Base-by-base conservation (phyloP, 2,888 invertebrate species). In the Ophion costatus region DNA sequence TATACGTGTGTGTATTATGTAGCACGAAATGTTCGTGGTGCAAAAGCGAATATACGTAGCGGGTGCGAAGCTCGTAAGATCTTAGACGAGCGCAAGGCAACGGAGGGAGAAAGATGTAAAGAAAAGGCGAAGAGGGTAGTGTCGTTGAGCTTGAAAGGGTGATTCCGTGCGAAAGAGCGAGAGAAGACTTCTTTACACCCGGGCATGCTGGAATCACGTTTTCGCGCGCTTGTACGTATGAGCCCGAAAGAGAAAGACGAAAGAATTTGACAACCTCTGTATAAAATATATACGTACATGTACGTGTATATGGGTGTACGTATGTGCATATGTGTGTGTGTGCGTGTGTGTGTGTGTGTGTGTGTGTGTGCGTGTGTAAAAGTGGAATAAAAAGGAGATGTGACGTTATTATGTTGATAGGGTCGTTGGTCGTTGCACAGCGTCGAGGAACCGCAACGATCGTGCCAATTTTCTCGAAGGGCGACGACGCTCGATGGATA, bases 391-490 rank as follows among this genome's bases (percentile, higher is more conserved):
- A 82, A 82, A 80, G 59, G 82, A 67, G 71, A 77, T 76, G 85
- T 82, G 82, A 85, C 82, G 82, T 82, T 82, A 85, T 84, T 82
- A 85, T 80, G 84, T 85, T 85, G 82, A 85, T 82, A 82, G 79
- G 82, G 82, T 84, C 84, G 82, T 82, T 76, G 82, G 64, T 81
- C 81, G 84, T 81, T 84, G 80, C 79, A 76, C 79, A 59, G 57
- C 70, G 56, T 63, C 84, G 66, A 59, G 64, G 69, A 57, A 59
- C 82, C 66, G 66, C 82, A 66, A 80, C 82, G 79, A 82, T 85
- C 82, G 82, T 82, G 84, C 84, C 84, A 85, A 85, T 85, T 85
- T 85, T 79, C 82, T 76, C 66, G 57, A 29, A 66, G 61, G 79
- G 42, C 56, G 78, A 69, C 45, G 42, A 69, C 24, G 24, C 67